Percentiles rank a stretch among this genome's conserved stretches.
Conservation (phyloP, 2,797 vertebrate species). For the Rhinoraja longicauda region DNA sequence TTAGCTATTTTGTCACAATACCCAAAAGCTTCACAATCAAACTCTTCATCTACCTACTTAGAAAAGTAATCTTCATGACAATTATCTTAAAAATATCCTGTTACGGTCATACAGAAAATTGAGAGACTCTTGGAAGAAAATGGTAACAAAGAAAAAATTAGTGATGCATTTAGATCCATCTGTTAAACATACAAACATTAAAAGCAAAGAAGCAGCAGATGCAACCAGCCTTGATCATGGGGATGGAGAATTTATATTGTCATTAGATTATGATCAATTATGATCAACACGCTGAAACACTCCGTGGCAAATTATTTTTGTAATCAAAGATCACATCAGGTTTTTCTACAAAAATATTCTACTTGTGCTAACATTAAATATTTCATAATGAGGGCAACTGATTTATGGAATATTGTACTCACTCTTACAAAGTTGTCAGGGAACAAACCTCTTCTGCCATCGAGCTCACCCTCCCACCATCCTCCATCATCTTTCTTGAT, state of each 20-base stretch:
- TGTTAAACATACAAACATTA: background rate
- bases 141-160: background rate
- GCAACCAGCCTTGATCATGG: background rate
- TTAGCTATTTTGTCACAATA: background rate
- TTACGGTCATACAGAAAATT: background rate
- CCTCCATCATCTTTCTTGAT: constrained; percentile 92
- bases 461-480: constrained; percentile 98
- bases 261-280: background rate
- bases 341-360: background rate
- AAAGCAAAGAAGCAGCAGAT: background rate
- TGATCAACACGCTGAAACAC: background rate
- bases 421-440: constrained; percentile 99
- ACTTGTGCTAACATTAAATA: background rate
- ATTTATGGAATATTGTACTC: constrained; percentile 68
- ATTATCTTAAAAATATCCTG: no score
- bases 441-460: constrained; percentile 91
- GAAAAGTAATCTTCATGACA: background rate
- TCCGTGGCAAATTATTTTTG: background rate
- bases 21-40: background rate
- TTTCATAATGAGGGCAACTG: constrained; percentile 38
- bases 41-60: background rate
- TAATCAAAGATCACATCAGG: background rate
- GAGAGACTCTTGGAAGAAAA: background rate
- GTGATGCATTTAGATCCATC: background rate
- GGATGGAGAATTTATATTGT: background rate